A percentile compares a stretch with the other conserved stretches of the same genome.
Evolutionary conservation across 2,888 invertebrate genomes (phyloP).

Genomic region (Zhuqinia jingwanae): DNA sequence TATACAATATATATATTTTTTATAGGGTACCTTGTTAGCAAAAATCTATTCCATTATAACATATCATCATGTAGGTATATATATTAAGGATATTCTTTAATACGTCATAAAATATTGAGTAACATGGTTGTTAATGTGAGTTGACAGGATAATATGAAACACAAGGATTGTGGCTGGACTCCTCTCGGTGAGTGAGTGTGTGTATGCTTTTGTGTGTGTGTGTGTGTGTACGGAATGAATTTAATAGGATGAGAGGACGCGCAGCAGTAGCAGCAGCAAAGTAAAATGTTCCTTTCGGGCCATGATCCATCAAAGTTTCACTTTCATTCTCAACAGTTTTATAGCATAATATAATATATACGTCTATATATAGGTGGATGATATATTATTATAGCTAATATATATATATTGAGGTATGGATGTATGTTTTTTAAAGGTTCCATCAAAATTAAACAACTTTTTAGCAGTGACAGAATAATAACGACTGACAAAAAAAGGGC

Average conservation of each 20-base stretch:
- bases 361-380: no score
- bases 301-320: slow-evolving; percentile 47
- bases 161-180: slow-evolving; percentile 13
- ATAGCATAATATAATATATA: no score
- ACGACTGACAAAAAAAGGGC: slow-evolving; percentile 36
- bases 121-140: slow-evolving; percentile 45
- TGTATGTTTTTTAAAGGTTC: neutral
- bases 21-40: neutral
- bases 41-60: no score
- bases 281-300: slow-evolving; percentile 28
- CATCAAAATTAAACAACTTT: slow-evolving; percentile 40
- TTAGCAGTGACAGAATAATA: slow-evolving; percentile 34
- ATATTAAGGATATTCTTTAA: neutral
- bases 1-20: neutral
- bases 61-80: no score
- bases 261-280: no score
- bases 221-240: slow-evolving; percentile 5
- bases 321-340: neutral
- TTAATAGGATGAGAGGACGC: neutral
- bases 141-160: slow-evolving; percentile 48
- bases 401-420: no score
- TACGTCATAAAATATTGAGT: slow-evolving; percentile 15
- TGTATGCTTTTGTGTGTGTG: no score
- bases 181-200: no score
- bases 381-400: no score